These are phyloP conservation scores for Meloidogyne hapla DNA, from an alignment of 1,140 invertebrate species.

Conservation along the genomic window DNA sequence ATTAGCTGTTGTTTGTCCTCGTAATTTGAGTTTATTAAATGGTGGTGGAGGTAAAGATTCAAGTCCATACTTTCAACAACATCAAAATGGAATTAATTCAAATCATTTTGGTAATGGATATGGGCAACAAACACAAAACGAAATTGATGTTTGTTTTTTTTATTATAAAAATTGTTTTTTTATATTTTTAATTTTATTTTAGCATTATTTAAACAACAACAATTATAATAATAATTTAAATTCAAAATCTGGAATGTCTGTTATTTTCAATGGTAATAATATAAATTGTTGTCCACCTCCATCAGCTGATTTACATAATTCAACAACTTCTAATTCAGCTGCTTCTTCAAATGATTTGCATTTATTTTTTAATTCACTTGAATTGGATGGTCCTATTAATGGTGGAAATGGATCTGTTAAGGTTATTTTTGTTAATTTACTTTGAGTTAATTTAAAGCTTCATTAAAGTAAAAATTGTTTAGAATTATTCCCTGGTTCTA, in stretches of 20 bases:
- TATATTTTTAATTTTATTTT: too few species aligned
- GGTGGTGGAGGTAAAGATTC: background rate
- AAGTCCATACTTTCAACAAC: constrained; percentile 1
- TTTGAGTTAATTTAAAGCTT: too few species aligned
- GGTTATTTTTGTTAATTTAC: background rate
- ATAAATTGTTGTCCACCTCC: background rate
- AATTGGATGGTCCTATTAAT: constrained; percentile 11
- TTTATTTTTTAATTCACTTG: constrained; percentile 16
- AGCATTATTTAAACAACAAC: background rate
- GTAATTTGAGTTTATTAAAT: background rate
- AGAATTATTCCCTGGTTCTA: too few species aligned
- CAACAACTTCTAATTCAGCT: constrained; percentile 10
- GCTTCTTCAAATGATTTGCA: constrained; percentile 23
- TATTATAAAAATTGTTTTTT: too few species aligned
- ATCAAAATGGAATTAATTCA: background rate
- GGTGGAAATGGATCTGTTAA: background rate
- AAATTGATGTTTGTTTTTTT: background rate
- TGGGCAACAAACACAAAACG: background rate
- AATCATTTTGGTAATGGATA: constrained; percentile 1
- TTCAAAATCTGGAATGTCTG: background rate
- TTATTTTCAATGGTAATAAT: background rate
- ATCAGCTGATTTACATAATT: background rate
- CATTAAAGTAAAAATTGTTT: too few species aligned
- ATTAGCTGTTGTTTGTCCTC: constrained; percentile 26
- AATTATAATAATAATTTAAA: too few species aligned